Conservation (phyloP, 2,888 invertebrate species). For the Cataglyphis albicans region DNA sequence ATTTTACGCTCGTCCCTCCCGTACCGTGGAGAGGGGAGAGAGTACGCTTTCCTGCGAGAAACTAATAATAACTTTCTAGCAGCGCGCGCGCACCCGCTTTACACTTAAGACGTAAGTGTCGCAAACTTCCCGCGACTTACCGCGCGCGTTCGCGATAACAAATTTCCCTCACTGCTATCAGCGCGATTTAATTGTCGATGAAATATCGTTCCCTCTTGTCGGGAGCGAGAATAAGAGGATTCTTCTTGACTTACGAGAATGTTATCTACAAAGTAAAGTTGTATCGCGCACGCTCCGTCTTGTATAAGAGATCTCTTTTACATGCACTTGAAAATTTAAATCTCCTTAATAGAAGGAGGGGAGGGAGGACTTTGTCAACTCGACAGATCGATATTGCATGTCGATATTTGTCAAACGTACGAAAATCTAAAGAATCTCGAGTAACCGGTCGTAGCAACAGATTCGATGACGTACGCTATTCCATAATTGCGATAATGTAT, state of each 20-base stretch:
- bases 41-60: constrained; percentile 46
- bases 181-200: constrained; percentile 49
- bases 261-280: background rate
- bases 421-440: constrained; percentile 7
- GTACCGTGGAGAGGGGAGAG: constrained; percentile 9
- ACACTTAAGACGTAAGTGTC: constrained; percentile 56
- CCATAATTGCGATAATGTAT: constrained; percentile 36
- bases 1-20: constrained; percentile 65
- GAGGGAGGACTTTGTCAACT: background rate
- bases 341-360: background rate
- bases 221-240: constrained; percentile 15
- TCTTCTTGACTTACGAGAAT: constrained; percentile 14
- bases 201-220: constrained; percentile 44
- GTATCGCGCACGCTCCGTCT: background rate
- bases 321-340: background rate
- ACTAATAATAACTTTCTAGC: constrained; percentile 58
- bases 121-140: constrained; percentile 42
- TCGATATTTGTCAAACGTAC: background rate
- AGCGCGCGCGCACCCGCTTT: constrained; percentile 38
- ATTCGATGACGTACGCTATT: background rate
- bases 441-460: too few species aligned
- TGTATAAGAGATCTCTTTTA: background rate
- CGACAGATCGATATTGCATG: background rate
- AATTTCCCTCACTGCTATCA: constrained; percentile 47
- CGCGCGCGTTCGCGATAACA: constrained; percentile 40